Conservation (phyloP, 2,113 vertebrate species). For the Theropithecus gelada region DNA sequence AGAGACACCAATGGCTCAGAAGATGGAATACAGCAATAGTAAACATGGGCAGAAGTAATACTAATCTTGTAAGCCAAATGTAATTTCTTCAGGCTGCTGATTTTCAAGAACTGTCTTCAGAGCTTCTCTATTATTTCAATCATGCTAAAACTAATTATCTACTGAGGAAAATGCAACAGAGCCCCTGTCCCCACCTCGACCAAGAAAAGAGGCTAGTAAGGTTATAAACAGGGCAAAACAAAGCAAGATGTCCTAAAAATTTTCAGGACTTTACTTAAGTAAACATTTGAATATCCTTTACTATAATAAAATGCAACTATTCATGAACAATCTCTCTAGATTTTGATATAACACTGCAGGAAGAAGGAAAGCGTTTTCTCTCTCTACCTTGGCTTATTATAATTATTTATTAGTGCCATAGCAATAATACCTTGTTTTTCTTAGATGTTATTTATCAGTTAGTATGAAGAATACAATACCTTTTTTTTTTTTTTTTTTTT, state of each 20-base stretch:
- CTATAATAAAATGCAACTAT: neutral
- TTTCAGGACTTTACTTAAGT: neutral
- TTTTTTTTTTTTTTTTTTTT: neutral
- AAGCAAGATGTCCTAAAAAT: neutral
- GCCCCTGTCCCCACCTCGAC: too few relatives aligned
- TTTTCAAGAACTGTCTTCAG: conserved; percentile 33
- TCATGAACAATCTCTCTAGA: neutral
- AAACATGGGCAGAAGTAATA: neutral
- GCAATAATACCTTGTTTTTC: neutral
- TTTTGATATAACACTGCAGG: neutral
- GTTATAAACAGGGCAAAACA: neutral
- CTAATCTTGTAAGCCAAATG: neutral
- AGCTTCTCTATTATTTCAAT: conserved; percentile 23
- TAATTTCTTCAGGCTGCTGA: neutral
- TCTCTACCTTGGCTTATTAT: neutral
- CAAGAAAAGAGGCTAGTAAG: neutral
- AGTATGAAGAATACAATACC: conserved; percentile 8
- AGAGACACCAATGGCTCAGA: neutral
- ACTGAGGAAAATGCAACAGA: neutral
- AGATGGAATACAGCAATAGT: neutral
- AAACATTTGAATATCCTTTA: neutral
- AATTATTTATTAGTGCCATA: neutral
- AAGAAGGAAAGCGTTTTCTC: neutral
- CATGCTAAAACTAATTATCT: conserved; percentile 26
- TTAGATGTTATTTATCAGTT: conserved; percentile 11